Evolutionary conservation across 1,140 invertebrate species (phyloP), one percentile per base, ranked within the genome.

Genomic region (Teleopsis dalmanni): DNA sequence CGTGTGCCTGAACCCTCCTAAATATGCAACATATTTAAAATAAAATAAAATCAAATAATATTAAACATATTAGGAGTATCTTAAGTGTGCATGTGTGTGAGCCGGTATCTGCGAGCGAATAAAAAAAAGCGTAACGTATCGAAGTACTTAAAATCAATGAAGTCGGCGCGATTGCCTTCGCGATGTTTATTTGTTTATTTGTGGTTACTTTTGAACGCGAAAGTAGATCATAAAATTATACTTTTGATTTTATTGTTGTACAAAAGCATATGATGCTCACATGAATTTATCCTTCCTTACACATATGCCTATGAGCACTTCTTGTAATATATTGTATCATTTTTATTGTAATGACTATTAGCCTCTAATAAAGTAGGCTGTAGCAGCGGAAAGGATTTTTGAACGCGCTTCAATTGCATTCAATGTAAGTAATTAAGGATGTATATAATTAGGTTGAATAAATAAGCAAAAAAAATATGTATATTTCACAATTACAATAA

Each of bases 201-300:
- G 13, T 26, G 10, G 16, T 37, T 47, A 7, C 8, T 29, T n/a
- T 35, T 43, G 14, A 19, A 11, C 19, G n/a, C 10, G 31, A 22
- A 50, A 50, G 48, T 38, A 42, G 49, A 51, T 51, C 49, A 47
- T 51, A 52, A 66, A 66, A 66, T 66, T 58, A 66, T 58, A 57
- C 51, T 59, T 63, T 66, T 65, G 57, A 63, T 63, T 66, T 66
- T 66, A 66, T 66, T 66, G 55, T 62, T 31, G 25, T 48, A 31
- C 26, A 53, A 42, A 33, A 65, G 62, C 63, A 66, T 66, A 66
- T 66, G 63, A 63, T 65, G 62, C 59, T 60, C 47, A 37, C 13
- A 14, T 36, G 40, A 16, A 3, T 27, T 47, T 27, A 27, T 38
- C 16, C 34, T 40, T 43, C 6, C 21, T 25, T 9, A 41, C 37